Conservation (phyloP, 2,888 invertebrate species). For the Sinodicranocentrus sp. region DNA sequence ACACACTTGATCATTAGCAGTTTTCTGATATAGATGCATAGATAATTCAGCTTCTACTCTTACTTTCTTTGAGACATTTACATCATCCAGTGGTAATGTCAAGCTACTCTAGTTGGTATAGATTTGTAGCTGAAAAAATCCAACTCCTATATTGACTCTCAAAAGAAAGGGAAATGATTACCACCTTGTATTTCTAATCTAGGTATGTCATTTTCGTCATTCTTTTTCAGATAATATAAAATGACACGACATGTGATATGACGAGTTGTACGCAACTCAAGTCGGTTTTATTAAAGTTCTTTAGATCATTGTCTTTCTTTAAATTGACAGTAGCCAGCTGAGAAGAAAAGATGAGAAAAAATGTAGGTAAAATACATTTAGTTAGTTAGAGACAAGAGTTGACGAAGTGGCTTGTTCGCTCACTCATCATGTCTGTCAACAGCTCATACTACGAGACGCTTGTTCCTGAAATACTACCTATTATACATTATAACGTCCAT, state of each 20-base stretch:
- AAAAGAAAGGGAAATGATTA: constrained; percentile 10
- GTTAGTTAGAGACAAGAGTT: not conserved
- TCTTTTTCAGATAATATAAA: constrained; percentile 15
- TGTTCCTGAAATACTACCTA: not conserved
- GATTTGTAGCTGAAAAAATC: too few species aligned
- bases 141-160: too few species aligned
- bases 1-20: constrained; percentile 47
- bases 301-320: constrained; percentile 30
- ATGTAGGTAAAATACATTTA: not conserved
- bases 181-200: constrained; percentile 10
- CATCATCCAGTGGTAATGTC: too few species aligned
- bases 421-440: constrained; percentile 12
- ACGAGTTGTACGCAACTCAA: not conserved
- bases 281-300: constrained; percentile 36
- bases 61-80: constrained; percentile 45
- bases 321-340: constrained; percentile 3
- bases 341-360: constrained; percentile 4
- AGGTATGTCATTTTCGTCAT: constrained; percentile 35
- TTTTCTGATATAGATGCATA: constrained; percentile 11
- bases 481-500: not conserved
- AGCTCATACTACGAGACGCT: not conserved
- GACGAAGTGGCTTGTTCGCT: constrained; percentile 3
- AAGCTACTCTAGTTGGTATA: too few species aligned
- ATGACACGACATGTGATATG: constrained; percentile 11
- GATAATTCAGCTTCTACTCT: not conserved